Conservation (phyloP, 35 echinoderm and acorn worm genomes). For the Ptychodera flava region DNA sequence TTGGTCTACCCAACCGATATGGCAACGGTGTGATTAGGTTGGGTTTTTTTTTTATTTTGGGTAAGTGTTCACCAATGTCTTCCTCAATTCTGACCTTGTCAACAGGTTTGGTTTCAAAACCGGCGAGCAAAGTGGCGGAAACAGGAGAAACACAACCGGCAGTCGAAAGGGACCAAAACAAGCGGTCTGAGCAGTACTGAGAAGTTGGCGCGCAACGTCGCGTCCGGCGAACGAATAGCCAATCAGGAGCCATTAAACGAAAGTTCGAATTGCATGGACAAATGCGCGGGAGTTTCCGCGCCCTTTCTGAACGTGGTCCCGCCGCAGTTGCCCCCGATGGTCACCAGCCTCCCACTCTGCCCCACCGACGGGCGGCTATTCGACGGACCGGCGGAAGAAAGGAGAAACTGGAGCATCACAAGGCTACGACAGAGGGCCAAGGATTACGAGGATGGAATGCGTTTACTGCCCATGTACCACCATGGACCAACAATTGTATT, state of each 20-base stretch:
- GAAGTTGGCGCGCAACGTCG: no score
- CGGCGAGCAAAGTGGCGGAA: conserved; percentile 14
- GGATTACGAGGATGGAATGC: background rate
- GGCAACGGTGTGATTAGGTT: no score
- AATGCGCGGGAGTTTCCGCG: background rate
- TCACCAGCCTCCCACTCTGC: background rate
- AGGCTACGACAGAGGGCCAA: conserved; percentile 8
- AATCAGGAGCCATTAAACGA: background rate
- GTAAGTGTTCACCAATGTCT: no score
- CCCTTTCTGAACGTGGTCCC: conserved; percentile 12
- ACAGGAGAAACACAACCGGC: background rate
- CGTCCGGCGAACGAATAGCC: background rate
- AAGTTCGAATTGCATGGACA: background rate
- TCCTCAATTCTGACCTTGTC: no score
- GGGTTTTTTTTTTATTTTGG: no score
- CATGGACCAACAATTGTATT: background rate
- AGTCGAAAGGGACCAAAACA: background rate
- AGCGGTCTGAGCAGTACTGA: background rate
- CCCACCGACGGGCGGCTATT: background rate
- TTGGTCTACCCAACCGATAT: no score
- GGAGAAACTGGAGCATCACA: background rate
- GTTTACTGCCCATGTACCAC: background rate
- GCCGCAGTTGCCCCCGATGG: background rate
- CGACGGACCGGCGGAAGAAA: background rate
- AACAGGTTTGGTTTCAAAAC: conserved; percentile 23